phyloP scores from a whole-genome alignment of 2,888 invertebrate genomes.

The Choreutis nemorana region DNA sequence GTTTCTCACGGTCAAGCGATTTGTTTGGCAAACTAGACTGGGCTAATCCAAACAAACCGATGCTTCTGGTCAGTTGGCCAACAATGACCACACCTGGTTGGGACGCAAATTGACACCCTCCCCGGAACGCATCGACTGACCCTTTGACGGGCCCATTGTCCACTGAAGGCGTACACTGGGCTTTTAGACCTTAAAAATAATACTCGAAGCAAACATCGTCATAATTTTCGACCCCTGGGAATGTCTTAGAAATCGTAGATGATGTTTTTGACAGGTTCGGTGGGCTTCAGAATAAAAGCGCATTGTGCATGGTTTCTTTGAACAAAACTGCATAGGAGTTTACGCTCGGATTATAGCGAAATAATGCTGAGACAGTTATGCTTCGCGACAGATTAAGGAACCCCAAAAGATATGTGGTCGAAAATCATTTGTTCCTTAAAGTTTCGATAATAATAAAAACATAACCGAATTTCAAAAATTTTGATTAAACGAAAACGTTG shows the following conservation, averaged over 20 bases:
- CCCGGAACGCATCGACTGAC: constrained; percentile 33
- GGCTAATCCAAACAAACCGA: constrained; percentile 43
- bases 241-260: constrained; percentile 27
- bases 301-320: constrained; percentile 40
- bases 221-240: constrained; percentile 53
- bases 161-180: constrained; percentile 42
- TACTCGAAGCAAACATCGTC: constrained; percentile 51
- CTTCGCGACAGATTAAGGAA: constrained; percentile 11
- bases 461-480: no score
- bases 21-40: constrained; percentile 38
- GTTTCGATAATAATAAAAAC: no score
- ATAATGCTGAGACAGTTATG: constrained; percentile 14
- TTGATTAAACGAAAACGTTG: no score
- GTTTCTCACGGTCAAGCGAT: constrained; percentile 42
- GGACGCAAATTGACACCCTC: constrained; percentile 51
- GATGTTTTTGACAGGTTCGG: constrained; percentile 53
- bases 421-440: no score
- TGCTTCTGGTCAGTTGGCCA: constrained; percentile 54
- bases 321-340: constrained; percentile 23
- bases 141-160: constrained; percentile 44
- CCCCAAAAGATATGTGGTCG: no score
- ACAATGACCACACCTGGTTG: constrained; percentile 54
- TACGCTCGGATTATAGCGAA: constrained; percentile 28
- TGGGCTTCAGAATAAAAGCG: constrained; percentile 26
- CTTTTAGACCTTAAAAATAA: constrained; percentile 36